Conservation (phyloP, 1,140 invertebrate genomes). For the Pemphigus obesinymphae region DNA sequence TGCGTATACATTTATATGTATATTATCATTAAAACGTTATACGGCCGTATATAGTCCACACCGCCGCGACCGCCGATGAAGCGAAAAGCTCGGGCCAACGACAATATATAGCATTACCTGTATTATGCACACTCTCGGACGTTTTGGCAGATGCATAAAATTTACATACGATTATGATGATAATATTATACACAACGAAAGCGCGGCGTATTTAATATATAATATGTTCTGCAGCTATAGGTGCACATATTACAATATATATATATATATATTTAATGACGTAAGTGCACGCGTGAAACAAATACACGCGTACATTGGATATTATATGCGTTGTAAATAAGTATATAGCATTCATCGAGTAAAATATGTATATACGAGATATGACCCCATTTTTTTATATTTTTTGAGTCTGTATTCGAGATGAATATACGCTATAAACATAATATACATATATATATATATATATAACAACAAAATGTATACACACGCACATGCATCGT, state of each 20-base stretch:
- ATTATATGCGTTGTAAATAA: background rate
- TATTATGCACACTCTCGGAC: background rate
- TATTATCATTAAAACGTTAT: background rate
- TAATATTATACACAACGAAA: too few species aligned
- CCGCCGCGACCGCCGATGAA: background rate
- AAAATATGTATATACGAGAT: background rate
- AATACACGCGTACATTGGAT: background rate
- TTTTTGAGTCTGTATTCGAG: background rate
- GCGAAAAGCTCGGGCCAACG: background rate
- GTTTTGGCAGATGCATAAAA: background rate
- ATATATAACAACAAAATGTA: too few species aligned
- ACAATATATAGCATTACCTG: too few species aligned
- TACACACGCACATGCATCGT: background rate
- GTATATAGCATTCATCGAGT: background rate
- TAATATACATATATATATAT: too few species aligned
- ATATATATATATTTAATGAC: background rate
- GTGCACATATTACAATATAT: background rate
- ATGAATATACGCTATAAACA: background rate
- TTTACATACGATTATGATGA: conserved; percentile 10
- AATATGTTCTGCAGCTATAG: background rate
- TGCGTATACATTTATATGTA: background rate
- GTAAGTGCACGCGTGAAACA: background rate
- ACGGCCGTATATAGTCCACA: background rate
- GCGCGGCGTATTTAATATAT: background rate
- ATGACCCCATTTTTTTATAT: background rate